Evolutionary conservation across 2,797 vertebrate genomes (phyloP), one percentile per base, ranked within the genome.

Genomic region (Tiaroga cobitis): DNA sequence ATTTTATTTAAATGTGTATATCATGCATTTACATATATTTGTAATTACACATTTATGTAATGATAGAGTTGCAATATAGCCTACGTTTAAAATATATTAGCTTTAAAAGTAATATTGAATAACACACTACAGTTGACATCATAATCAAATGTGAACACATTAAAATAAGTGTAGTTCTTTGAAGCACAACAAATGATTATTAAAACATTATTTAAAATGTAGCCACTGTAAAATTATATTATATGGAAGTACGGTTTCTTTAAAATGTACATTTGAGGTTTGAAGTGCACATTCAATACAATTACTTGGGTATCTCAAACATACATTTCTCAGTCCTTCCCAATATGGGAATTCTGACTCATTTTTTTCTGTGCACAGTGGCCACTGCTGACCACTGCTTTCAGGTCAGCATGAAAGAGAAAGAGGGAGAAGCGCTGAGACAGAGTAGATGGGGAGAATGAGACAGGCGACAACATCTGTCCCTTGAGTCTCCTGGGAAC

Each of bases 391-490:
- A 51, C 85, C 76, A 73, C 39, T 81, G 85, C 74, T 51, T 73
- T 87, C 65, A 81, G 77, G 80, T 81, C 87, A 90, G 79, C 74
- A 54, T 73, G 74, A 84, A 70, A 67, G 78, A 87, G 49, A 51
- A 18, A 29, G 18, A 70, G 41, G 49, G 3, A 61, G 54, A 70
- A 41, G 26, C 63, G 76, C 29, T 46, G 70, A 74, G n/a, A 54
- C 24, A 85, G 37, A 83, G 80, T 11, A 82, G 39, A 86, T 59
- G 81, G 41, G 29, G 63, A 82, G 89, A 87, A 68, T 61, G 39
- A 63, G 79, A 86, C 74, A 75, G 75, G 86, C 83, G 83, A 39
- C 73, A 92, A 92, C 89, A 94, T 92, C 92, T 93, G 93, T 90
- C 90, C 34, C 10, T 21, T 81, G 68, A 86, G 87, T 85, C 90